Evolutionary conservation across 2,113 vertebrate species (phyloP), one percentile per base, ranked within the genome.

Genomic region (Silurus asotus): DNA sequence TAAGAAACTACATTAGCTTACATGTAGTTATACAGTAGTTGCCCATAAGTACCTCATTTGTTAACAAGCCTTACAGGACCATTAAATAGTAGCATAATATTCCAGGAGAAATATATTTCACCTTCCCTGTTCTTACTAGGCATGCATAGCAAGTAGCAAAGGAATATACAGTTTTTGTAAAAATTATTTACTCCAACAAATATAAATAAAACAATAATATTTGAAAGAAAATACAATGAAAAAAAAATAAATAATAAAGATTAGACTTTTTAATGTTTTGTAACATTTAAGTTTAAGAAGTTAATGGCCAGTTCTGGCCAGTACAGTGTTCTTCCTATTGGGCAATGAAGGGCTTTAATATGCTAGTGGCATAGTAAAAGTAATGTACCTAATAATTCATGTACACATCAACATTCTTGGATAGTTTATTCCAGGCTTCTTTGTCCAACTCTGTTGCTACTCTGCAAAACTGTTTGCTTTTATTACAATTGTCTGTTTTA

Each of bases 281-380:
- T 28, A 3, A 37, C 2, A 37, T 37, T 1, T 37, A 37, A 37
- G 37, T 37, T 37, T 37, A 37, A 37, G 37, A 37, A 37, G 37
- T 37, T 37, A 1, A 37, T 37, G 37, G 37, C 37, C 74, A 69
- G n/a, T 58, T 64, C 15, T 49, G 25, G 67, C 59, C 61, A 49
- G 51, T n/a, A 70, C 56, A 61, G 69, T 51, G 51, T 37, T 45
- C 51, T 13, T 61, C 51, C 48, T 53, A 67, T 59, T 19, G 28
- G 53, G 58, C 55, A 84, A 77, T 75, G 5, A 83, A 85, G 62
- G 56, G 62, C 62, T 62, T 78, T 84, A 62, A 64, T 28, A 59
- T 80, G 76, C 11, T 55, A 55, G 5, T 25, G 6, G 8, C 20
- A 77, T 25, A 23, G 19, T 51, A 13, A 75, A 75, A 51, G 20